Conservation (phyloP, 2,888 invertebrate species). For the Atethmia centrago region DNA sequence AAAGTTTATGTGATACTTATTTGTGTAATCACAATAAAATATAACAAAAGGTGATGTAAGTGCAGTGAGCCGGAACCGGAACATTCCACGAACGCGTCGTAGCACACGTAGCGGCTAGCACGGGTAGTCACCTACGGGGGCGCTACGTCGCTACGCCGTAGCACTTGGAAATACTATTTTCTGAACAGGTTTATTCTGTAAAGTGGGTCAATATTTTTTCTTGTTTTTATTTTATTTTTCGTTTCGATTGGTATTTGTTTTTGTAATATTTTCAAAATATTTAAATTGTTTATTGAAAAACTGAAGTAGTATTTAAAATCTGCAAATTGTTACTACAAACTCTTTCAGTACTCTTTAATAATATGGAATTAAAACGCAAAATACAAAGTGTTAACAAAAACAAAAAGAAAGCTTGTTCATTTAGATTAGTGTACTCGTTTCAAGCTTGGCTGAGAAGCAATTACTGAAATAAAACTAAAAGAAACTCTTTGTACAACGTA, state of each 20-base stretch:
- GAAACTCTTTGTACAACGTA: slow-evolving; percentile 21
- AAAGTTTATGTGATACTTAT: too few species aligned
- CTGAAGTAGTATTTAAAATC: background rate
- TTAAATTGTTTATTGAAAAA: too few species aligned
- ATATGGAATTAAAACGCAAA: background rate
- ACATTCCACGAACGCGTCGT: slow-evolving; percentile 62
- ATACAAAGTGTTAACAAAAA: background rate
- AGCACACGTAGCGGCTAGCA: slow-evolving; percentile 62
- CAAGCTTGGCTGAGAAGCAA: slow-evolving; percentile 50
- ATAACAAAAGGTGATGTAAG: slow-evolving; percentile 50
- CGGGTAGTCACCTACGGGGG: slow-evolving; percentile 41
- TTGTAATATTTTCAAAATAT: background rate
- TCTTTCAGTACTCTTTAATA: background rate
- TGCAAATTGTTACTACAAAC: background rate
- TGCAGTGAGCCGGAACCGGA: slow-evolving; percentile 65
- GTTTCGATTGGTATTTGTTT: background rate
- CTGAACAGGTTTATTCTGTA: slow-evolving; percentile 50
- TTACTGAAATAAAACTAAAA: slow-evolving; percentile 40
- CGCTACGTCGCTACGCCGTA: slow-evolving; percentile 41
- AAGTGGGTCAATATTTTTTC: slow-evolving; percentile 27
- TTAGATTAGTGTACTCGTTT: slow-evolving; percentile 37
- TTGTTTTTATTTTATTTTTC: slow-evolving; percentile 11
- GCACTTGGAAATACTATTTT: slow-evolving; percentile 63
- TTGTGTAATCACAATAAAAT: slow-evolving; percentile 44
- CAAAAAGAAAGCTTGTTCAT: slow-evolving; percentile 17